Conservation (phyloP, 35 echinoderm and acorn worm species). For the Heliocidaris erythrogramma region DNA sequence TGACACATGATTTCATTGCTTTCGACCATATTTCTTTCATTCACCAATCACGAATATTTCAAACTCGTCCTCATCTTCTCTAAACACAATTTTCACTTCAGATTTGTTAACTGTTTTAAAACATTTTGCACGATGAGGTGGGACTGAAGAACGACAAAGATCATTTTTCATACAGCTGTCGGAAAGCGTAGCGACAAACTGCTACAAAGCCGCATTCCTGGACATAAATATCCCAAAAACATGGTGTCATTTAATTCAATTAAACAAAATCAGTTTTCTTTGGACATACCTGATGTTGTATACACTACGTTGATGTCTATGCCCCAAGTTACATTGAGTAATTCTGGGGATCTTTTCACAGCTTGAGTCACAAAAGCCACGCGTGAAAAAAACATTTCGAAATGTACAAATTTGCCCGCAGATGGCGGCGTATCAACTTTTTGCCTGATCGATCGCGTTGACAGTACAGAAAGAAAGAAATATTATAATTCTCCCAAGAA, state of each 20-base stretch:
- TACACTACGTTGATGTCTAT: not conserved
- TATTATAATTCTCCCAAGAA: too few relatives aligned
- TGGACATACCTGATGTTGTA: not conserved
- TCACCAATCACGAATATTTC: too few relatives aligned
- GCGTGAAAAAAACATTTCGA: not conserved
- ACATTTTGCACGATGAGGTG: not conserved
- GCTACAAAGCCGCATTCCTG: not conserved
- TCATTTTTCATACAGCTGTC: not conserved
- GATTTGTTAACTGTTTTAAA: not conserved
- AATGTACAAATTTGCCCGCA: not conserved
- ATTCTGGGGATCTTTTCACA: not conserved
- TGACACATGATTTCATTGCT: too few relatives aligned
- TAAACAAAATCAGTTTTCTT: not conserved
- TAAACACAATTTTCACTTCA: too few relatives aligned
- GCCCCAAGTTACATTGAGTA: not conserved
- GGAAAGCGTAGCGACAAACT: not conserved
- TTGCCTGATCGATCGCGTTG: too few relatives aligned
- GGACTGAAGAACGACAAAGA: not conserved
- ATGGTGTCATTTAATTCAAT: not conserved
- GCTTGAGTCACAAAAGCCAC: not conserved
- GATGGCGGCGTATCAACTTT: not conserved
- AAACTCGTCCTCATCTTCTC: too few relatives aligned
- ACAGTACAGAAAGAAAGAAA: too few relatives aligned
- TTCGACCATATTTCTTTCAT: too few relatives aligned
- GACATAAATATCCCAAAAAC: not conserved